Percentiles rank a stretch among this genome's conserved stretches.
Evolutionary conservation across 2,797 vertebrate genomes (phyloP).

Genomic region (Dendrocincla fuliginosa): DNA sequence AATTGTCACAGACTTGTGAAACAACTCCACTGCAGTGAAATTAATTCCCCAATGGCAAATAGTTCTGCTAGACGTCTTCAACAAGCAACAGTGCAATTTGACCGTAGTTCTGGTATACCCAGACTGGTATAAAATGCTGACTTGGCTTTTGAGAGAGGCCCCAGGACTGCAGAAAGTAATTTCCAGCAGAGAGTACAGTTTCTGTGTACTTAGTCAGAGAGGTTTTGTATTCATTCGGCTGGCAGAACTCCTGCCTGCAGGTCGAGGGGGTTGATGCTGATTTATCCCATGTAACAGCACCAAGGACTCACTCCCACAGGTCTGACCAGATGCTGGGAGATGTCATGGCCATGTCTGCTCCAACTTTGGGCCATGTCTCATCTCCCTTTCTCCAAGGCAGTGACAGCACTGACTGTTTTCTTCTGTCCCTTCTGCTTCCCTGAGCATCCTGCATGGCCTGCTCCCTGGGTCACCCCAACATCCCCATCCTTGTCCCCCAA

Average conservation of each 20-base stretch:
- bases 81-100: not conserved
- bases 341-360: not conserved
- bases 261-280: rapidly evolving
- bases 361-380: not conserved
- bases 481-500: not conserved
- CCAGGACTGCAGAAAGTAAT: not conserved
- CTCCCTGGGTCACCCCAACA: not conserved
- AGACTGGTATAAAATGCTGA: slow-evolving; percentile 1
- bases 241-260: not conserved
- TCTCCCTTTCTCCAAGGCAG: not conserved
- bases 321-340: not conserved
- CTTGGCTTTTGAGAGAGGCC: slow-evolving; percentile 37
- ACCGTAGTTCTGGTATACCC: not conserved
- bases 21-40: not conserved
- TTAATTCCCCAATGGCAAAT: not conserved
- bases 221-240: not conserved
- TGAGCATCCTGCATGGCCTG: not conserved
- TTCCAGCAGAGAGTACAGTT: not conserved
- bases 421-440: not conserved
- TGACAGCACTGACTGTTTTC: not conserved
- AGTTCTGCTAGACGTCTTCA: not conserved
- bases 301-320: rapidly evolving
- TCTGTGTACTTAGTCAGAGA: not conserved
- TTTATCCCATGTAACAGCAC: rapidly evolving
- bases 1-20: not conserved